phyloP scores from a whole-genome alignment of 2,113 vertebrate genomes.

The Ochotona curzoniae region DNA sequence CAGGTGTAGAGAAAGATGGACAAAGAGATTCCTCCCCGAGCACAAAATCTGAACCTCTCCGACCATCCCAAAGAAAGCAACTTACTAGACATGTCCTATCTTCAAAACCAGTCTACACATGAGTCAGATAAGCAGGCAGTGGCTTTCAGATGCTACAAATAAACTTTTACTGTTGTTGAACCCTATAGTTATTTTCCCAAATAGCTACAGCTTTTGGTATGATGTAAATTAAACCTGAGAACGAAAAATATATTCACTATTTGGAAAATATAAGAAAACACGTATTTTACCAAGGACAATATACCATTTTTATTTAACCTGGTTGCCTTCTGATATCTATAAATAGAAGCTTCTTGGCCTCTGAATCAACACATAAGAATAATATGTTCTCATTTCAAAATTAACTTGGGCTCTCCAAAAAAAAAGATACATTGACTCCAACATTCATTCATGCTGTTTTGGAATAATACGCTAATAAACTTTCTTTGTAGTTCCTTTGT shows the following conservation, averaged over 20 bases:
- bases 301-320: not conserved
- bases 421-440: not conserved
- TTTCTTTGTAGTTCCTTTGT: conserved; percentile 28
- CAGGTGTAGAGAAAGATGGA: not conserved
- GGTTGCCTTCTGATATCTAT: not conserved
- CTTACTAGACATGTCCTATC: not conserved
- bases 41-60: conserved; percentile 35
- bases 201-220: not conserved
- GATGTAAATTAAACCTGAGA: not conserved
- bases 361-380: not conserved
- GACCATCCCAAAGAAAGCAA: not conserved
- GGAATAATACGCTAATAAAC: conserved; percentile 19
- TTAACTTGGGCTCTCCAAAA: not conserved
- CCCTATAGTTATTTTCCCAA: not conserved
- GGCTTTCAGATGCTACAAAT: not conserved
- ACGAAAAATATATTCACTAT: conserved; percentile 20
- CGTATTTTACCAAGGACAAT: not conserved
- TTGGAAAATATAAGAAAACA: not conserved
- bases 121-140: not conserved
- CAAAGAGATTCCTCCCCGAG: not conserved
- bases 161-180: not conserved
- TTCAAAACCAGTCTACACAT: not conserved
- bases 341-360: not conserved
- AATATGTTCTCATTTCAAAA: not conserved
- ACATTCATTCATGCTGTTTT: not conserved